Evolutionary conservation across 2,797 vertebrate genomes (phyloP).

Genomic region (Thunnus albacares): DNA sequence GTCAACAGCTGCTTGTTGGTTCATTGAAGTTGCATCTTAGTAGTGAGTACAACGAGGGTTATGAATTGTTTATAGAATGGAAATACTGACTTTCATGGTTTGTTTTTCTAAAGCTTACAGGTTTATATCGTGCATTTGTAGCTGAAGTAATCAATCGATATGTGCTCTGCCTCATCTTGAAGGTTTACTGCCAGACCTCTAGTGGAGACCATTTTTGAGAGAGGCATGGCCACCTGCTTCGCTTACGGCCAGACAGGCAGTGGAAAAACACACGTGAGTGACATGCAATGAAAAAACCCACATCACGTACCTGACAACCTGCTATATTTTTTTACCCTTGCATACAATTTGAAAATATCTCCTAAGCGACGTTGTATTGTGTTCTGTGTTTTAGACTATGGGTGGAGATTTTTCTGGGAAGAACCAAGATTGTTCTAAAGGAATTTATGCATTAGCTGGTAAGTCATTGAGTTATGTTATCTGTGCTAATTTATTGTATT

Average conservation of each 20-base stretch:
- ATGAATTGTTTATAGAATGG: not conserved
- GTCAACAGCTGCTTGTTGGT: not conserved
- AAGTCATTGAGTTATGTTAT: constrained; percentile 38
- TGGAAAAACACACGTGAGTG: constrained; percentile 97
- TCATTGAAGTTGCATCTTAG: not conserved
- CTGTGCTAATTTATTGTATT: not conserved
- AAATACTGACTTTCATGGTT: not conserved
- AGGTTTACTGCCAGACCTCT: constrained; percentile 98
- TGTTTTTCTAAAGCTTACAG: not conserved
- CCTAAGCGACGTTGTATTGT: not conserved
- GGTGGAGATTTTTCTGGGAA: constrained; percentile 98
- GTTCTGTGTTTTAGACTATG: constrained; percentile 90
- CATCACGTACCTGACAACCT: not conserved
- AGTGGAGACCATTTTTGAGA: constrained; percentile 98
- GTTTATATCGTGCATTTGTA: not conserved
- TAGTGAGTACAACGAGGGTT: not conserved
- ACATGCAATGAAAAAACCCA: not conserved
- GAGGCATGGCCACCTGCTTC: constrained; percentile 98
- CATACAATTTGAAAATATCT: not conserved
- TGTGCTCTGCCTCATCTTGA: constrained; percentile 41
- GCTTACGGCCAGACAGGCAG: constrained; percentile 98
- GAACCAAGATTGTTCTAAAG: constrained; percentile 99
- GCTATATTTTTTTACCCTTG: not conserved
- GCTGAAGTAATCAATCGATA: not conserved
- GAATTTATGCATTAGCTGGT: constrained; percentile 98